These are phyloP conservation scores for Gavia stellata DNA, from an alignment of 2,113 vertebrate genomes.

Conservation along the genomic window DNA sequence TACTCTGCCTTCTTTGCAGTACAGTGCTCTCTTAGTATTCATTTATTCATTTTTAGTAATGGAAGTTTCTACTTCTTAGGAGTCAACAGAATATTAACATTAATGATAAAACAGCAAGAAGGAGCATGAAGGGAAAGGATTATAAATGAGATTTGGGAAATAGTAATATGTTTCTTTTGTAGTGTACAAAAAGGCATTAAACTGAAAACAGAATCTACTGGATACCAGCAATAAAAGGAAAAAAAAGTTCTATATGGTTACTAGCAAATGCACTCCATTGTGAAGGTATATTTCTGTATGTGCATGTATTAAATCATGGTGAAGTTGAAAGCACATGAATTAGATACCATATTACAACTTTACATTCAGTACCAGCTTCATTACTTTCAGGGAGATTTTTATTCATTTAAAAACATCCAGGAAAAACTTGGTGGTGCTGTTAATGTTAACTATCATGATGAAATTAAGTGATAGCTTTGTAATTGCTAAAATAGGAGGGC, in stretches of 20 bases:
- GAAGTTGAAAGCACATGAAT: not conserved
- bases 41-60: conserved; percentile 58
- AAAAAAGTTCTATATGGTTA: not conserved
- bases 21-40: conserved; percentile 40
- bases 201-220: not conserved
- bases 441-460: not conserved
- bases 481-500: not conserved
- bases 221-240: not conserved
- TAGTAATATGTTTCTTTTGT: conserved; percentile 27
- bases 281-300: not conserved
- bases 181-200: not conserved
- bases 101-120: conserved; percentile 56
- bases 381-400: not conserved
- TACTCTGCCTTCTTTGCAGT: not conserved
- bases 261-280: not conserved
- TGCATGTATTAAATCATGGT: not conserved
- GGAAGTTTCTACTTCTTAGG: conserved; percentile 30
- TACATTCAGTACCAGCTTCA: not conserved
- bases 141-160: conserved; percentile 31
- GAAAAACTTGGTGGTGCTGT: not conserved
- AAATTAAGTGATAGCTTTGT: not conserved
- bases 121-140: conserved; percentile 3
- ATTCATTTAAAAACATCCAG: not conserved
- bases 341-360: not conserved
- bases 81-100: conserved; percentile 52